Evolutionary conservation across 2,113 vertebrate species (phyloP).

Genomic region (Pipra filicauda): DNA sequence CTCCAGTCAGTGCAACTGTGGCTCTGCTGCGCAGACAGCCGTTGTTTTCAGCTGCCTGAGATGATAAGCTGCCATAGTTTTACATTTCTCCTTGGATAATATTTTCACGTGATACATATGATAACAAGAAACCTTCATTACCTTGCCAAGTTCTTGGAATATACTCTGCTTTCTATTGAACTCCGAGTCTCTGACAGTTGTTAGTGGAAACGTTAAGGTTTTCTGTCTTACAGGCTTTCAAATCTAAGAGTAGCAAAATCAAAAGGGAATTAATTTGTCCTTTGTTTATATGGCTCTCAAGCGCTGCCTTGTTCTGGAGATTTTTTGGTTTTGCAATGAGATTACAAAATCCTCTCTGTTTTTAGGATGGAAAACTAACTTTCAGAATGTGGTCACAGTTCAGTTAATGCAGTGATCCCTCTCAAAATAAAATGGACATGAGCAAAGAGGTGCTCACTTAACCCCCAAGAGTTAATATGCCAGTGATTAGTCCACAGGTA

Average conservation of each 20-base stretch:
- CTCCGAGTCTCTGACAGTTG: not conserved
- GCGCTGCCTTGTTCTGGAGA: conserved; percentile 6
- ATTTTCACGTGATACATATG: conserved; percentile 19
- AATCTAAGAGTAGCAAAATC: not conserved
- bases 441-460: not conserved
- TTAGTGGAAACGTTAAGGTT: conserved; percentile 16
- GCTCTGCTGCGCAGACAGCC: not conserved
- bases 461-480: not conserved
- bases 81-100: conserved; percentile 33
- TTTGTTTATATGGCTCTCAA: conserved; percentile 5
- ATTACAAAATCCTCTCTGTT: not conserved
- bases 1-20: not conserved
- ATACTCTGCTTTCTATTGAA: conserved; percentile 26
- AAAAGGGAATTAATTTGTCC: conserved; percentile 29
- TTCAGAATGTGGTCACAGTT: not conserved
- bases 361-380: not conserved
- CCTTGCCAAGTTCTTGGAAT: conserved; percentile 46
- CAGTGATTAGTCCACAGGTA: fast-evolving
- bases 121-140: conserved; percentile 50
- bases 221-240: conserved; percentile 5
- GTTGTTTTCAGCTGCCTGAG: conserved; percentile 9
- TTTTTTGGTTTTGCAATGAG: not conserved
- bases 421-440: not conserved
- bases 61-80: conserved; percentile 32
- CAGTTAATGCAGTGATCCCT: not conserved